Evolutionary conservation across 1,140 invertebrate genomes (phyloP).

Genomic region (Artemia franciscana): DNA sequence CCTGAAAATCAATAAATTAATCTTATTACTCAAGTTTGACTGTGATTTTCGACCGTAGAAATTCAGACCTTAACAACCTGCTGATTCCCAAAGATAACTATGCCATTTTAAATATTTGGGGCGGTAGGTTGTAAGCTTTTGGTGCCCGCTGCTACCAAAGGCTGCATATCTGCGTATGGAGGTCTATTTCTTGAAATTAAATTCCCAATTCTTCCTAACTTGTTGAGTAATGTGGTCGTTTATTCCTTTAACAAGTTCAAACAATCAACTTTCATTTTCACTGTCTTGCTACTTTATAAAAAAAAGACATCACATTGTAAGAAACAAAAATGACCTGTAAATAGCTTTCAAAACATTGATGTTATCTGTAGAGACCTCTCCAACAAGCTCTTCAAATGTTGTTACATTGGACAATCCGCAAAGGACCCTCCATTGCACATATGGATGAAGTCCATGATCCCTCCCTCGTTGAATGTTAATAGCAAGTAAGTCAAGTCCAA

Average conservation of each 20-base stretch:
- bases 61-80: no score
- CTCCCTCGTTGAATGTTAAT: slow-evolving; percentile 65
- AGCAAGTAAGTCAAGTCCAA: slow-evolving; percentile 48
- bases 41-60: no score
- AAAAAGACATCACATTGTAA: slow-evolving; percentile 2
- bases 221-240: no score
- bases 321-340: slow-evolving; percentile 18
- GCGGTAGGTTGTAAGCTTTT: no score
- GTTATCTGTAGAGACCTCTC: slow-evolving; percentile 14
- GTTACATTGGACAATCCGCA: slow-evolving; percentile 29
- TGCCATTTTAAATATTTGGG: no score
- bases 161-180: no score
- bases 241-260: background rate
- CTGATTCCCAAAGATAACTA: no score
- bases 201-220: no score
- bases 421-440: slow-evolving; percentile 43
- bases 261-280: background rate
- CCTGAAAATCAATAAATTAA: no score
- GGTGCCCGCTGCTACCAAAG: no score
- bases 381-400: slow-evolving; percentile 18
- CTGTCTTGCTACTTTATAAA: background rate
- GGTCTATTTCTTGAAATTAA: no score
- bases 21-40: no score
- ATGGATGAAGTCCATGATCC: slow-evolving; percentile 64
- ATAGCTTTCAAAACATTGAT: slow-evolving; percentile 22